Percentiles rank a stretch among this genome's conserved stretches.
Evolutionary conservation across 1,140 invertebrate species (phyloP).

Genomic region (Drosophila littoralis): DNA sequence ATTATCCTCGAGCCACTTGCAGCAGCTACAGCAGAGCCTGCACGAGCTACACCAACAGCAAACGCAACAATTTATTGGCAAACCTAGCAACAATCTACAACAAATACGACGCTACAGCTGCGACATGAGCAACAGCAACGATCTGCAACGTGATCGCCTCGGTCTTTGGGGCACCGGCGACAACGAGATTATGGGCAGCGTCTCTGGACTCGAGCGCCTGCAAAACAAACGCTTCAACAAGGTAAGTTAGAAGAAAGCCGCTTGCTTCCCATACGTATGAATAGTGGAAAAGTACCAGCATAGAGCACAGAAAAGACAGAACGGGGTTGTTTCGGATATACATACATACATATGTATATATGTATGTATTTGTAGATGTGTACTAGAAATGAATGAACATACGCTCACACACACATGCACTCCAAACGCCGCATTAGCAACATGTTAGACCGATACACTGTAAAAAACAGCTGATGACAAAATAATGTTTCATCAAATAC

Average conservation of each 20-base stretch:
- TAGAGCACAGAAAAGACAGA: slow-evolving; percentile 5
- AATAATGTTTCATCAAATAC: too few species aligned
- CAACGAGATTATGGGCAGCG: slow-evolving; percentile 64
- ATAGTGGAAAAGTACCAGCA: slow-evolving; percentile 69
- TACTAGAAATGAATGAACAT: not conserved
- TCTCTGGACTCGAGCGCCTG: slow-evolving; percentile 71
- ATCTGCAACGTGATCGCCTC: slow-evolving; percentile 64
- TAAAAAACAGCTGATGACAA: not conserved
- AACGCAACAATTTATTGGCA: slow-evolving; percentile 29
- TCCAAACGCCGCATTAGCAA: slow-evolving; percentile 25
- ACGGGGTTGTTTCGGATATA: slow-evolving; percentile 31
- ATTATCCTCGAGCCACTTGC: slow-evolving; percentile 69
- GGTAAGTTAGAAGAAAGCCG: slow-evolving; percentile 57
- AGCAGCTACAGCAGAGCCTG: slow-evolving; percentile 64
- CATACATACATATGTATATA: slow-evolving; percentile 2
- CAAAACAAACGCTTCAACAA: slow-evolving; percentile 72
- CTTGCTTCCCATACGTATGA: not conserved
- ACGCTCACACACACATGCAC: not conserved
- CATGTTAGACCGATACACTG: slow-evolving; percentile 42
- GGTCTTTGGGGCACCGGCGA: slow-evolving; percentile 72
- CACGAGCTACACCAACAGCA: slow-evolving; percentile 58
- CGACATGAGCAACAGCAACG: slow-evolving; percentile 41
- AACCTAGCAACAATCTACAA: slow-evolving; percentile 29
- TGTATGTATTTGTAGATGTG: too few species aligned
- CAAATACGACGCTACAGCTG: slow-evolving; percentile 51